Evolutionary conservation across 2,113 vertebrate species (phyloP).

Genomic region (Theropithecus gelada): DNA sequence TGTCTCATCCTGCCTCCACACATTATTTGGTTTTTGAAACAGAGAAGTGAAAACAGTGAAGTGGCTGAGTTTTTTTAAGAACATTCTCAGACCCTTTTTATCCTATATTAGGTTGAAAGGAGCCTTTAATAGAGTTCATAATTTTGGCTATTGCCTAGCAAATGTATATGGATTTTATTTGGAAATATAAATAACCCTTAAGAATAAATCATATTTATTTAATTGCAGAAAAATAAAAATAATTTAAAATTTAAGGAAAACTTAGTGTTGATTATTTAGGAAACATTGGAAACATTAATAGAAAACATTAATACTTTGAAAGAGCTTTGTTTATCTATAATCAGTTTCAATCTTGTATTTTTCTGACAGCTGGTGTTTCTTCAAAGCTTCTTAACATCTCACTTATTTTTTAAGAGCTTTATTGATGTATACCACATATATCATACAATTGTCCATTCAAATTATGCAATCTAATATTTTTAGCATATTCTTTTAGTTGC

Average conservation of each 20-base stretch:
- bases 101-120: too few species aligned
- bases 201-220: not conserved
- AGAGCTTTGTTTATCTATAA: not conserved
- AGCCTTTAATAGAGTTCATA: not conserved
- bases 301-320: not conserved
- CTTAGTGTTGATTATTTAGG: not conserved
- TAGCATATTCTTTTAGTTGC: not conserved
- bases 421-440: not conserved
- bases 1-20: not conserved
- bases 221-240: not conserved
- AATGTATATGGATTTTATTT: not conserved
- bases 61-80: not conserved
- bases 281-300: not conserved
- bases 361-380: not conserved
- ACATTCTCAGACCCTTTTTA: not conserved
- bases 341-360: not conserved
- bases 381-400: not conserved
- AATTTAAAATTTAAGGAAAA: not conserved
- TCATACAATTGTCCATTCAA: not conserved
- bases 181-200: not conserved
- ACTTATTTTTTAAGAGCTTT: not conserved
- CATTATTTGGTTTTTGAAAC: not conserved
- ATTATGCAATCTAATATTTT: not conserved
- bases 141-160: not conserved
- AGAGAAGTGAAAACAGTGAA: not conserved